These are phyloP conservation scores for Lypha dubia DNA, from an alignment of 2,888 invertebrate species.

Conservation along the genomic window DNA sequence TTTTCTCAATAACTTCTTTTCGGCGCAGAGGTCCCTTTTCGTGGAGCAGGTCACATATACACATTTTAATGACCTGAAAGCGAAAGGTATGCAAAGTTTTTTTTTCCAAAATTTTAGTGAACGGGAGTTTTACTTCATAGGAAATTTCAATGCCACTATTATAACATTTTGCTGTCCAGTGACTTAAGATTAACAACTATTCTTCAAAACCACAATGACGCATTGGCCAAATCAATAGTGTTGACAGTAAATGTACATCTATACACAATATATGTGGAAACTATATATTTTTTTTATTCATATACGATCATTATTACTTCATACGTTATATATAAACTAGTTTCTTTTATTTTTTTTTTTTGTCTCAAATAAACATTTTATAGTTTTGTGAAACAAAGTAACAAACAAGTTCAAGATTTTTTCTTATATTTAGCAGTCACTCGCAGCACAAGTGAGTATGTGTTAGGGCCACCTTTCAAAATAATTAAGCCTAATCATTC, in stretches of 20 bases:
- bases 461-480: constrained; percentile 52
- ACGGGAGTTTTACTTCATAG: background rate
- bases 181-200: background rate
- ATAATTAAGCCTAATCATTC: constrained; percentile 54
- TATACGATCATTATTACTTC: background rate
- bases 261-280: background rate
- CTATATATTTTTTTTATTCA: background rate
- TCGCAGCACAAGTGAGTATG: background rate
- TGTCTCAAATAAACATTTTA: constrained; percentile 29
- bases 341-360: too few relatives aligned
- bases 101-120: background rate
- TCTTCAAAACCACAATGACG: background rate
- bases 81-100: background rate
- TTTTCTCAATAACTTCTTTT: too few relatives aligned
- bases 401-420: constrained; percentile 23
- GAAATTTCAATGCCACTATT: too few relatives aligned
- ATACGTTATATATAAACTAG: constrained; percentile 29
- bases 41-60: too few relatives aligned
- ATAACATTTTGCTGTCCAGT: background rate
- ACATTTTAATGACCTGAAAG: too few relatives aligned
- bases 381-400: constrained; percentile 30
- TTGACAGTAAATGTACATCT: background rate
- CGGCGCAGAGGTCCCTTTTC: too few relatives aligned
- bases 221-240: background rate
- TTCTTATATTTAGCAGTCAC: background rate